Evolutionary conservation across 2,113 vertebrate genomes (phyloP).

Genomic region (Martes martes): DNA sequence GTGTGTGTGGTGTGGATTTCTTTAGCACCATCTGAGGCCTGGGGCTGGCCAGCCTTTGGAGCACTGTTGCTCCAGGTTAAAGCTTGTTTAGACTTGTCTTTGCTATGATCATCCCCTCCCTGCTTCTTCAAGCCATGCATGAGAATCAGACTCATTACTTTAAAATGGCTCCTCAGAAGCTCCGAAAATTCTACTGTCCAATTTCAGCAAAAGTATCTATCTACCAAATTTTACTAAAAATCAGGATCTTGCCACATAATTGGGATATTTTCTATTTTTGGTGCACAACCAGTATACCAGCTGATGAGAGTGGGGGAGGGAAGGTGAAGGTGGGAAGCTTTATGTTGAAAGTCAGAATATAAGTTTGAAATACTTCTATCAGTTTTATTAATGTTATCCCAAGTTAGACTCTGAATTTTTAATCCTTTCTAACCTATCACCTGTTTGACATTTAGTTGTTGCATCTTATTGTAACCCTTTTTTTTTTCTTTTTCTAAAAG

Average conservation of each 20-base stretch:
- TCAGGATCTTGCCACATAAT: not conserved
- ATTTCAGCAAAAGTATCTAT: not conserved
- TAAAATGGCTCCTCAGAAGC: not conserved
- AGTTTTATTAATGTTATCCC: not conserved
- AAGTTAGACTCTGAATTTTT: not conserved
- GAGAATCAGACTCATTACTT: not conserved
- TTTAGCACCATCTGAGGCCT: not conserved
- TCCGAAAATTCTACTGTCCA: not conserved
- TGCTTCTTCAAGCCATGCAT: not conserved
- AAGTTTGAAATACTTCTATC: not conserved
- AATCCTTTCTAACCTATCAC: not conserved
- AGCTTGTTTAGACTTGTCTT: constrained; percentile 4
- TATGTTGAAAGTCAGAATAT: not conserved
- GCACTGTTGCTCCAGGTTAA: not conserved
- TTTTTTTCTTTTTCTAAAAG: not conserved
- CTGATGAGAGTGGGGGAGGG: accelerated
- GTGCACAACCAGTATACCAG: not conserved
- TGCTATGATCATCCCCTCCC: not conserved
- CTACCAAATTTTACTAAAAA: not conserved
- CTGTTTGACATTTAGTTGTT: constrained; percentile 12
- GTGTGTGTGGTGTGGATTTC: not conserved
- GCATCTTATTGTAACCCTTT: not conserved
- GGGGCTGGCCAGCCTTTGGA: not conserved
- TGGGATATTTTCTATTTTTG: not conserved
- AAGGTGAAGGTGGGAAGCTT: not conserved